Conservation (phyloP, 2,888 invertebrate species). For the Podotricha telesiphe region DNA sequence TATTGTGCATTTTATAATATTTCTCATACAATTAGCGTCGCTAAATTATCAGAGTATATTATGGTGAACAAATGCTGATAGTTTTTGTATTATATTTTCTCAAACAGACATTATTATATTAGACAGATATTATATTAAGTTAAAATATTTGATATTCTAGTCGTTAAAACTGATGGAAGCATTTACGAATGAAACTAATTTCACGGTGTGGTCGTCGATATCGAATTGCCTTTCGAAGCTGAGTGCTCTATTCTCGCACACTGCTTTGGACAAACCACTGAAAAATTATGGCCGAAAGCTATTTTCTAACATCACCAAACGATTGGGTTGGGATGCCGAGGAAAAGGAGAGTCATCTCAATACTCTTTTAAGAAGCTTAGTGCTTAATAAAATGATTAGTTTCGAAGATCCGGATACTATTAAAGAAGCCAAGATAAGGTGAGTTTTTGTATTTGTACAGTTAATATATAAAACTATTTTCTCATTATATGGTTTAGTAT, state of each 20-base stretch:
- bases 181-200: slow-evolving; percentile 93
- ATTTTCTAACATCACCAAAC: slow-evolving; percentile 87
- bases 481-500: too few species aligned
- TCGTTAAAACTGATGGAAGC: slow-evolving; percentile 92
- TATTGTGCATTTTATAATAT: too few species aligned
- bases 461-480: too few species aligned
- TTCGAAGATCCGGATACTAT: slow-evolving; percentile 91
- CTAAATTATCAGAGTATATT: neutral
- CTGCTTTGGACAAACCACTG: slow-evolving; percentile 88
- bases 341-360: slow-evolving; percentile 93
- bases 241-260: slow-evolving; percentile 90
- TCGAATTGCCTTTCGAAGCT: slow-evolving; percentile 91
- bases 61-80: too few species aligned
- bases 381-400: slow-evolving; percentile 91
- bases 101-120: too few species aligned
- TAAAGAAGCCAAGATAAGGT: slow-evolving; percentile 89
- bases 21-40: neutral
- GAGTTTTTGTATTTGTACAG: slow-evolving; percentile 40
- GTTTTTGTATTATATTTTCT: too few species aligned
- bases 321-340: slow-evolving; percentile 93
- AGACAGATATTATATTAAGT: neutral
- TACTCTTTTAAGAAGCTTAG: slow-evolving; percentile 92
- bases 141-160: slow-evolving; percentile 51
- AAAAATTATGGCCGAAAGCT: slow-evolving; percentile 90
- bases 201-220: slow-evolving; percentile 96